phyloP scores from a whole-genome alignment of 2,797 vertebrate genomes.

The Ambastaia sidthimunki region DNA sequence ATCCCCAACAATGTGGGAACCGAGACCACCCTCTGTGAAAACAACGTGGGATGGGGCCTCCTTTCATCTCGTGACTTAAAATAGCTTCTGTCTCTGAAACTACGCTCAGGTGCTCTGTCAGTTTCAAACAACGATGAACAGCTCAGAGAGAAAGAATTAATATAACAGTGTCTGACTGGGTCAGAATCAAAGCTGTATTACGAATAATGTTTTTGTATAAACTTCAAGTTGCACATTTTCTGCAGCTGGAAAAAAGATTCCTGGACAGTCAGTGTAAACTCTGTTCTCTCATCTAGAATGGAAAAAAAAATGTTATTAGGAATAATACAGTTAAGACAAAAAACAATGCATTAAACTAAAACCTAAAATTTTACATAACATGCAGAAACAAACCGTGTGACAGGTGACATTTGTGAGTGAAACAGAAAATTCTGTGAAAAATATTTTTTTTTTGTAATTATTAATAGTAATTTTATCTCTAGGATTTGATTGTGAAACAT shows the following conservation, averaged over 20 bases:
- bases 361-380: too few species aligned
- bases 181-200: slow-evolving; percentile 11
- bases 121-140: background rate
- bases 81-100: slow-evolving; percentile 35
- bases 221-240: background rate
- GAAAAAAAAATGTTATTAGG: background rate
- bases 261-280: background rate
- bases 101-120: slow-evolving; percentile 16
- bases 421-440: too few species aligned
- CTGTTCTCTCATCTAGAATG: background rate
- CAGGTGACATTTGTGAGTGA: too few species aligned
- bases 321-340: background rate
- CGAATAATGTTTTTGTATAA: slow-evolving; percentile 31
- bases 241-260: background rate
- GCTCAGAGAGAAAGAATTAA: slow-evolving; percentile 30
- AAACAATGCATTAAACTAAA: background rate
- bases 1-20: slow-evolving; percentile 54
- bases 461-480: too few species aligned
- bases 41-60: slow-evolving; percentile 36
- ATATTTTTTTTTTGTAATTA: too few species aligned
- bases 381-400: too few species aligned
- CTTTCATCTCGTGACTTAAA: slow-evolving; percentile 13
- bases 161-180: slow-evolving; percentile 14
- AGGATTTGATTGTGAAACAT: too few species aligned
- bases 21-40: slow-evolving; percentile 38